Percentiles rank a stretch among this genome's conserved stretches.
phyloP scores from a whole-genome alignment of 2,888 invertebrate genomes.

The Scrobipalpa atriplicella region DNA sequence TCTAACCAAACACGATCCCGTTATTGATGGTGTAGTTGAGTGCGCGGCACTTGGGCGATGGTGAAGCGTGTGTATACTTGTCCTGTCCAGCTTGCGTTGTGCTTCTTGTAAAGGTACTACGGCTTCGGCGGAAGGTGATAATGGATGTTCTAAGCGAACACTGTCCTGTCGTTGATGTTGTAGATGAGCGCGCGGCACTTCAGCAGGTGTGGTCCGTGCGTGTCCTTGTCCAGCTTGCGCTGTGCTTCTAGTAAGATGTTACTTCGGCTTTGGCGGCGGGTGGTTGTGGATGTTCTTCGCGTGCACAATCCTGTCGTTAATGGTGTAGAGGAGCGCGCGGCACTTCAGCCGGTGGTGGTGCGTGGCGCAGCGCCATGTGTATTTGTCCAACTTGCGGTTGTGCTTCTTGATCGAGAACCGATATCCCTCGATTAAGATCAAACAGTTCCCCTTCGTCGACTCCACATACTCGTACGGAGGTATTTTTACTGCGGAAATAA shows the following conservation, averaged over 20 bases:
- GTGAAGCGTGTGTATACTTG: too few species aligned
- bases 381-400: conserved; percentile 7
- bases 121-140: too few species aligned
- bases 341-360: conserved; percentile 28
- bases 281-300: conserved; percentile 42
- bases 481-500: not conserved
- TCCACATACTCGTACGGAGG: conserved; percentile 38
- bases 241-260: not conserved
- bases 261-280: conserved; percentile 25
- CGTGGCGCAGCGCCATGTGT: conserved; percentile 41
- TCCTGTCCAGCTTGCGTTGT: too few species aligned
- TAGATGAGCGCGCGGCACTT: too few species aligned
- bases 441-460: conserved; percentile 40
- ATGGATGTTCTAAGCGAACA: too few species aligned
- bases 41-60: too few species aligned
- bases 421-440: conserved; percentile 41
- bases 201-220: not conserved
- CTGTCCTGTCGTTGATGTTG: too few species aligned
- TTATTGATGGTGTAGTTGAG: too few species aligned
- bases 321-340: not conserved
- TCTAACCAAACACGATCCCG: too few species aligned
- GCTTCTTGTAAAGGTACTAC: too few species aligned
- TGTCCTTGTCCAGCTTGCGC: too few species aligned
- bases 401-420: conserved; percentile 34
- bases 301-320: conserved; percentile 34